phyloP scores from a whole-genome alignment of 2,888 invertebrate genomes.

The Lasioglossum marginatum region DNA sequence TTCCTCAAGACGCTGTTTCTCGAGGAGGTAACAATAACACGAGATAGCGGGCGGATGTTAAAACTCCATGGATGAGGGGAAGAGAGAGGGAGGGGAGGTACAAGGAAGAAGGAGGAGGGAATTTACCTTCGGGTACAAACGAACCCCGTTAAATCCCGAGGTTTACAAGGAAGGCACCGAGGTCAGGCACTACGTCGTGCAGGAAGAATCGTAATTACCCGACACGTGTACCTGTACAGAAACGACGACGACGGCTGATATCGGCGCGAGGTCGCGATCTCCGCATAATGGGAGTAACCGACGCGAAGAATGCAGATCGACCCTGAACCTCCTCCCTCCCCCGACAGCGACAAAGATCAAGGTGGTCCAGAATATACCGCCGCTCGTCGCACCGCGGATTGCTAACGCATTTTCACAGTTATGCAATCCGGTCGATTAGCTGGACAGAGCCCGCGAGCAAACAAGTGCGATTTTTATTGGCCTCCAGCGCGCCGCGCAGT shows the following conservation, averaged over 20 bases:
- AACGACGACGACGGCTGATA: conserved; percentile 60
- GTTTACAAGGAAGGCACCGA: conserved; percentile 42
- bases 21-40: conserved; percentile 12
- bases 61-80: not conserved
- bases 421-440: conserved; percentile 61
- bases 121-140: conserved; percentile 27
- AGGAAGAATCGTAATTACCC: conserved; percentile 64
- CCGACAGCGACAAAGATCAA: conserved; percentile 73
- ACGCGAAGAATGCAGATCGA: conserved; percentile 73
- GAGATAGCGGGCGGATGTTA: conserved; percentile 20
- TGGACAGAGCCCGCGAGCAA: not conserved
- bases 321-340: conserved; percentile 71
- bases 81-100: not conserved
- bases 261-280: conserved; percentile 69
- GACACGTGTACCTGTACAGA: conserved; percentile 60
- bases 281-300: conserved; percentile 71
- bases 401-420: conserved; percentile 68
- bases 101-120: conserved; percentile 9
- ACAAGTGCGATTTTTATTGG: conserved; percentile 14
- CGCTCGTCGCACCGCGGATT: conserved; percentile 40
- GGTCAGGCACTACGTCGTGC: conserved; percentile 54
- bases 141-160: conserved; percentile 43
- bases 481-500: not conserved
- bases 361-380: conserved; percentile 62
- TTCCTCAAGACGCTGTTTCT: not conserved